Percentiles rank a stretch among this genome's conserved stretches.
Evolutionary conservation across 1,140 invertebrate genomes (phyloP).

Genomic region (Drosophila oshimai): DNA sequence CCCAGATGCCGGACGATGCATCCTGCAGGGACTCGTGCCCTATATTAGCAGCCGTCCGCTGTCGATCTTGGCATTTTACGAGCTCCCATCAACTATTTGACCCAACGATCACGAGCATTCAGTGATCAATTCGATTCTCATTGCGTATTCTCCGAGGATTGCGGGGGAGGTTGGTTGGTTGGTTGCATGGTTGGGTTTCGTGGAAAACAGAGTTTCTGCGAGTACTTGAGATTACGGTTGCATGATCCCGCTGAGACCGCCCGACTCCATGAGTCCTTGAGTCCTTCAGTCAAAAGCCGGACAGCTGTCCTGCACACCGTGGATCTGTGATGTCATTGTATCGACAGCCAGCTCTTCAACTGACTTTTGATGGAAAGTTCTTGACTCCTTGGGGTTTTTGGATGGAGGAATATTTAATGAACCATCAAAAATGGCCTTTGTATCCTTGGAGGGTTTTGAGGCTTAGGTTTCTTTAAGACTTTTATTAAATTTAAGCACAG

Average conservation of each 20-base stretch:
- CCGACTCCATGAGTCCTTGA: constrained; percentile 2
- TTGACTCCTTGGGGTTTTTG: neutral
- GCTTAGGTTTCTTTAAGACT: neutral
- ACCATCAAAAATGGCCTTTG: neutral
- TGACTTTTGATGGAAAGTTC: constrained; percentile 7
- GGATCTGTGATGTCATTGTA: constrained; percentile 39
- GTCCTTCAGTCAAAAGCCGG: constrained; percentile 25
- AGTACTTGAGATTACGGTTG: constrained; percentile 25
- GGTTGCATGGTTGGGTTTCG: constrained; percentile 12
- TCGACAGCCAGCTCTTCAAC: neutral
- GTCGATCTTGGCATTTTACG: constrained; percentile 68
- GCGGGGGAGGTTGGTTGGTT: constrained; percentile 8
- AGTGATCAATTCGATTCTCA: constrained; percentile 35
- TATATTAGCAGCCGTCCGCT: constrained; percentile 68
- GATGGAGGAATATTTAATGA: neutral
- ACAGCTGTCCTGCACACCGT: constrained; percentile 34
- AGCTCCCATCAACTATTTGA: constrained; percentile 49
- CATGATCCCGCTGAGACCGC: constrained; percentile 14
- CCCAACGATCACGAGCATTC: constrained; percentile 33
- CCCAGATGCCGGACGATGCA: constrained; percentile 52
- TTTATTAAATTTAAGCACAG: neutral
- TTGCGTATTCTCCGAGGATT: constrained; percentile 39
- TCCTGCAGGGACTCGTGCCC: constrained; percentile 51
- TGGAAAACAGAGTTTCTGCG: constrained; percentile 12
- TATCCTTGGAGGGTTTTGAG: neutral